Percentiles rank a stretch among this genome's conserved stretches.
Conservation (phyloP, 2,888 invertebrate genomes). For the Glaucopsyche alexis region DNA sequence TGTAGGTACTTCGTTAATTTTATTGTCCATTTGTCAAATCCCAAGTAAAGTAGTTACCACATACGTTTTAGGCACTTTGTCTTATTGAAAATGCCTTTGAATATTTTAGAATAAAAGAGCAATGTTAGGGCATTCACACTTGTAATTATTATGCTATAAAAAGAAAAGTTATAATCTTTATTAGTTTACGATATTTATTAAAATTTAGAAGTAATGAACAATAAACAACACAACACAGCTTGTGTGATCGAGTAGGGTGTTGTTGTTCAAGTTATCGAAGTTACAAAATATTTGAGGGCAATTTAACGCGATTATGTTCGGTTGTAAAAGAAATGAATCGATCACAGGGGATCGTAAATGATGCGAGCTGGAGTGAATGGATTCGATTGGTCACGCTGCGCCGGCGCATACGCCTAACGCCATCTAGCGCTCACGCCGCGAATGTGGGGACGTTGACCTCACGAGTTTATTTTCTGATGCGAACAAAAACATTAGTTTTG, state of each 20-base stretch:
- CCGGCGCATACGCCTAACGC: conserved; percentile 45
- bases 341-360: conserved; percentile 60
- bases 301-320: conserved; percentile 60
- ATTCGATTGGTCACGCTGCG: conserved; percentile 47
- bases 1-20: too few species aligned
- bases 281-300: conserved; percentile 24
- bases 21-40: too few species aligned
- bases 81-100: too few species aligned
- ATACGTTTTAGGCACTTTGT: too few species aligned
- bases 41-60: too few species aligned
- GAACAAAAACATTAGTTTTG: background rate
- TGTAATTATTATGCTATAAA: background rate
- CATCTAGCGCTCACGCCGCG: conserved; percentile 44
- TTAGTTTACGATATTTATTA: background rate
- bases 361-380: conserved; percentile 51
- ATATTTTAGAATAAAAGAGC: too few species aligned
- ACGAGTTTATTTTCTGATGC: conserved; percentile 8
- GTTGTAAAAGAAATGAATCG: conserved; percentile 65
- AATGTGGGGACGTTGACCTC: background rate
- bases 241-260: background rate
- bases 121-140: too few species aligned
- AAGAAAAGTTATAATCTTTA: background rate
- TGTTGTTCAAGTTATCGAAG: background rate
- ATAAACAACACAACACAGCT: background rate
- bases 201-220: background rate